These are phyloP conservation scores for Poecilobothrus nobilitatus DNA, from an alignment of 2,888 invertebrate species.

Conservation along the genomic window DNA sequence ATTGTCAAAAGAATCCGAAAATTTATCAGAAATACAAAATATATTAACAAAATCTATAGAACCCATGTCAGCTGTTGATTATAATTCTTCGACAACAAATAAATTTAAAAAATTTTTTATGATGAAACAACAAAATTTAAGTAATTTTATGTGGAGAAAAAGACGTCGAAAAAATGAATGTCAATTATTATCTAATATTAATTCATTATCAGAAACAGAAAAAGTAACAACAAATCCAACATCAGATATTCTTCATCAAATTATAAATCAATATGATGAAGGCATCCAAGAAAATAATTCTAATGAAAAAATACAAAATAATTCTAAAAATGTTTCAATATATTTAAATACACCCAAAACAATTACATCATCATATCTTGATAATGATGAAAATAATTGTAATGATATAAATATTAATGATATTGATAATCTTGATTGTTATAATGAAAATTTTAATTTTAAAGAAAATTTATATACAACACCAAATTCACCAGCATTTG, in stretches of 20 bases:
- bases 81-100: neutral
- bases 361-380: too few species aligned
- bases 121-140: slow-evolving; percentile 16
- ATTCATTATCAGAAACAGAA: neutral
- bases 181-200: too few species aligned
- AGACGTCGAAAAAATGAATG: neutral
- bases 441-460: too few species aligned
- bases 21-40: neutral
- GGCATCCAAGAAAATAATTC: neutral
- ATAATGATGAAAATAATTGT: neutral
- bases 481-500: neutral
- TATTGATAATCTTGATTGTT: too few species aligned
- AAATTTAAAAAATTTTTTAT: slow-evolving; percentile 17
- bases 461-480: neutral
- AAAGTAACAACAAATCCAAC: neutral
- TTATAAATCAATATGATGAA: neutral
- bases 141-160: slow-evolving; percentile 17
- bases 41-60: neutral
- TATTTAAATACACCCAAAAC: neutral
- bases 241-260: neutral
- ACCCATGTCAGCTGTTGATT: neutral
- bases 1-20: neutral
- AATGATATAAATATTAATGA: neutral
- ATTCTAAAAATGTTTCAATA: neutral
- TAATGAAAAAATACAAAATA: neutral